phyloP scores from a whole-genome alignment of 37 sponge, comb jelly and placozoan genomes.

The Mnemiopsis leidyi region DNA sequence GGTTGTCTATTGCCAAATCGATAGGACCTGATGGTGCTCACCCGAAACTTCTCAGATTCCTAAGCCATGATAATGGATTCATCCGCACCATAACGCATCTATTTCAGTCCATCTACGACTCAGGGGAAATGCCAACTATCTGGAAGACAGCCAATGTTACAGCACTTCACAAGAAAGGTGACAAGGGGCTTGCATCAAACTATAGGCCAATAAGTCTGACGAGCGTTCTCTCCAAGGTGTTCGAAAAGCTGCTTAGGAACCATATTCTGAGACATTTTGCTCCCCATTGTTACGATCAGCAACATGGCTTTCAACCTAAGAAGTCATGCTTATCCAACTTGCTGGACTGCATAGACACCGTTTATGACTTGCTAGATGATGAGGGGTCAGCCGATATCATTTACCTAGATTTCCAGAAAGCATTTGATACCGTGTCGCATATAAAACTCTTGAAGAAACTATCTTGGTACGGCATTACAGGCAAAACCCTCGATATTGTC shows the following conservation, averaged over 20 bases:
- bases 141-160: conserved; percentile 13
- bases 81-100: background rate
- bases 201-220: conserved; percentile 51
- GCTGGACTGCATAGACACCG: too few species aligned
- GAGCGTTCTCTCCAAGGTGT: conserved; percentile 14
- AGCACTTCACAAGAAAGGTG: too few species aligned
- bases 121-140: background rate
- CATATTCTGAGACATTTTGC: background rate
- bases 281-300: background rate
- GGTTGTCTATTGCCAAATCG: background rate
- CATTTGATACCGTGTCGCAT: conserved; percentile 15
- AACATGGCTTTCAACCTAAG: conserved; percentile 20
- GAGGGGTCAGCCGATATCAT: background rate
- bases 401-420: conserved; percentile 36
- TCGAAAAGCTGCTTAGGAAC: conserved; percentile 47
- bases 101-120: conserved; percentile 20
- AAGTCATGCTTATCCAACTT: too few species aligned
- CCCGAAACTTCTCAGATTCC: background rate
- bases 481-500: background rate
- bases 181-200: background rate
- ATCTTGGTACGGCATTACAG: background rate
- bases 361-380: too few species aligned
- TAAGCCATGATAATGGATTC: background rate
- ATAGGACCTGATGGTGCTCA: conserved; percentile 32
- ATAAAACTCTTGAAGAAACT: background rate